Evolutionary conservation across 2,888 invertebrate genomes (phyloP).

Genomic region (Acrobasis consociella): DNA sequence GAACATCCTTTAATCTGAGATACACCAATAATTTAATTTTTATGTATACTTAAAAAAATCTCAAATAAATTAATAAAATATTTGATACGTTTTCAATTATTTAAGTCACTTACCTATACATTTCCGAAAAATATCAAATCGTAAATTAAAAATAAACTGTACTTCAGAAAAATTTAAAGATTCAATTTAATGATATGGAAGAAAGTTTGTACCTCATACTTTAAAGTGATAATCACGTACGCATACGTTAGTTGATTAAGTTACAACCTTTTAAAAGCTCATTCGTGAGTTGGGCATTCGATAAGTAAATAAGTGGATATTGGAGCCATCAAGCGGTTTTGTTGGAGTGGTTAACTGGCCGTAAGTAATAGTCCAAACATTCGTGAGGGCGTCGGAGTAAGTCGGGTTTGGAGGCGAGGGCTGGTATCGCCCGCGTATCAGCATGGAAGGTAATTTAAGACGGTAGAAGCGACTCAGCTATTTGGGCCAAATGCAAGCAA

Average conservation of each 20-base stretch:
- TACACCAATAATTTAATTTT: too few species aligned
- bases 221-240: slow-evolving; percentile 55
- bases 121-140: not conserved
- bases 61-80: not conserved
- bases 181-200: slow-evolving; percentile 36
- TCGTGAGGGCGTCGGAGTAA: slow-evolving; percentile 52
- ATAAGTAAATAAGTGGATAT: slow-evolving; percentile 59
- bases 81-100: not conserved
- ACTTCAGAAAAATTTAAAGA: slow-evolving; percentile 26
- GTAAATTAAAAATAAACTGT: not conserved
- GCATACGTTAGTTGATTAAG: slow-evolving; percentile 65
- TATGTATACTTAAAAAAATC: not conserved
- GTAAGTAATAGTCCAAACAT: slow-evolving; percentile 74
- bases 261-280: slow-evolving; percentile 62
- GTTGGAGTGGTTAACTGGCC: slow-evolving; percentile 54
- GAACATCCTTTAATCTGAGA: too few species aligned
- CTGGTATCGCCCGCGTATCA: slow-evolving; percentile 59
- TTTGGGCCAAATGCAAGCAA: slow-evolving; percentile 80
- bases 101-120: not conserved
- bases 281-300: slow-evolving; percentile 54
- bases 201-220: slow-evolving; percentile 43
- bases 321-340: slow-evolving; percentile 51
- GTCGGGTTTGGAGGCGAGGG: slow-evolving; percentile 40
- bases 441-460: slow-evolving; percentile 69
- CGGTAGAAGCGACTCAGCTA: slow-evolving; percentile 69